Conservation (phyloP, 2,113 vertebrate species). For the Percina caprodes region DNA sequence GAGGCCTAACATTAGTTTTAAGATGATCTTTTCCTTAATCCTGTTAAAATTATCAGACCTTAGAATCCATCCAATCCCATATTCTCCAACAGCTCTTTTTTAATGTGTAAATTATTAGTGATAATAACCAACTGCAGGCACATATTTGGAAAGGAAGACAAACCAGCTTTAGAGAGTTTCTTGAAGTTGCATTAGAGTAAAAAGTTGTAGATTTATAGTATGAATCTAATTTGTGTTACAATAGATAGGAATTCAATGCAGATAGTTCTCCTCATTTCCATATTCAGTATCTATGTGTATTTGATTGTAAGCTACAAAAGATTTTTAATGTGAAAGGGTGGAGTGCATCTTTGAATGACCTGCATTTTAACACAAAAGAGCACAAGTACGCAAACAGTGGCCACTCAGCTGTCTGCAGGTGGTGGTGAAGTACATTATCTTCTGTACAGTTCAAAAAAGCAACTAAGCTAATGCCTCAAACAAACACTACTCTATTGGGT, state of each 20-base stretch:
- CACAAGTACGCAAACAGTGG: conserved; percentile 3
- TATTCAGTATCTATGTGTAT: conserved; percentile 13
- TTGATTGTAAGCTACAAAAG: neutral
- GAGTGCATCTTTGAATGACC: conserved; percentile 22
- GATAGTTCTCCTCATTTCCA: conserved; percentile 40
- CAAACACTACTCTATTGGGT: conserved; percentile 38
- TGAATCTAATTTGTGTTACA: conserved; percentile 49
- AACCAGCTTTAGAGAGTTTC: conserved; percentile 7
- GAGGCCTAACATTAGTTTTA: conserved; percentile 41
- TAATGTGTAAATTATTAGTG: neutral
- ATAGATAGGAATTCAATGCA: conserved; percentile 19
- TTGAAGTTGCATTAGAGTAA: neutral
- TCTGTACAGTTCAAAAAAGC: conserved; percentile 15
- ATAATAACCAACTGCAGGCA: neutral
- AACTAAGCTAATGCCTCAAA: conserved; percentile 18
- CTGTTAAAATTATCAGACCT: conserved; percentile 48
- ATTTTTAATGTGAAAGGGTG: conserved; percentile 14
- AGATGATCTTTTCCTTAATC: conserved; percentile 42
- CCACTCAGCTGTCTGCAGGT: neutral
- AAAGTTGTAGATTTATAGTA: conserved; percentile 4
- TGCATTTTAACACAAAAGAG: conserved; percentile 39
- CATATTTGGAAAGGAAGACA: neutral
- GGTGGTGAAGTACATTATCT: conserved; percentile 8
- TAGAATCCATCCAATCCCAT: neutral
- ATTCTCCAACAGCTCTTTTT: neutral